Percentiles rank a stretch among this genome's conserved stretches.
Conservation (phyloP, 2,113 vertebrate genomes). For the Cyprinodon tularosa region DNA sequence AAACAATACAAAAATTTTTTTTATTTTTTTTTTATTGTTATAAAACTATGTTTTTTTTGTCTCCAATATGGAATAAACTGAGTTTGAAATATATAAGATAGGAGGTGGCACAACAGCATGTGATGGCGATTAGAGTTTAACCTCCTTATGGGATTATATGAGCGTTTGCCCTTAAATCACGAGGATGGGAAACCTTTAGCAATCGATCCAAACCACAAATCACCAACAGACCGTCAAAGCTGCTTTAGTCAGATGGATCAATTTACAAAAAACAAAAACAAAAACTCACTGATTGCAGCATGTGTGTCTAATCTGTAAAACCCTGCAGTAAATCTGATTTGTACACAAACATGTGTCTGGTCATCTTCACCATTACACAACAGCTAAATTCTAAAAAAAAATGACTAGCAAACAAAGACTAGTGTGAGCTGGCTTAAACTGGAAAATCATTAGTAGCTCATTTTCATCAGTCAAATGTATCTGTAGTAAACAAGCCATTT, state of each 20-base stretch:
- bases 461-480: neutral
- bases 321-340: conserved; percentile 38
- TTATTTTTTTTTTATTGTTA: neutral
- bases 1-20: neutral
- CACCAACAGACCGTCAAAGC: conserved; percentile 1
- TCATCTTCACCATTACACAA: conserved; percentile 45
- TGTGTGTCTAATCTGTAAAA: conserved; percentile 24
- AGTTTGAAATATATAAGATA: neutral
- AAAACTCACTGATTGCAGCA: conserved; percentile 22
- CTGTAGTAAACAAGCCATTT: neutral
- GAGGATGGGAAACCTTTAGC: conserved; percentile 1
- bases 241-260: conserved; percentile 20
- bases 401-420: conserved; percentile 11
- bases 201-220: conserved; percentile 18
- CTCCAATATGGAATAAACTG: neutral
- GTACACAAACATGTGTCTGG: conserved; percentile 25
- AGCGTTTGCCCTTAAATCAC: conserved; percentile 19
- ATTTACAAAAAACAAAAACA: conserved; percentile 14
- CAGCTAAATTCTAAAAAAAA: conserved; percentile 36
- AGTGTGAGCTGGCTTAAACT: conserved; percentile 1
- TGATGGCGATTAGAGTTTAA: neutral
- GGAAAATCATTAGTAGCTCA: neutral
- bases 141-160: neutral
- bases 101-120: neutral
- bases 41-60: neutral